Conservation (phyloP, 2,888 invertebrate species). For the Thecophora atra region DNA sequence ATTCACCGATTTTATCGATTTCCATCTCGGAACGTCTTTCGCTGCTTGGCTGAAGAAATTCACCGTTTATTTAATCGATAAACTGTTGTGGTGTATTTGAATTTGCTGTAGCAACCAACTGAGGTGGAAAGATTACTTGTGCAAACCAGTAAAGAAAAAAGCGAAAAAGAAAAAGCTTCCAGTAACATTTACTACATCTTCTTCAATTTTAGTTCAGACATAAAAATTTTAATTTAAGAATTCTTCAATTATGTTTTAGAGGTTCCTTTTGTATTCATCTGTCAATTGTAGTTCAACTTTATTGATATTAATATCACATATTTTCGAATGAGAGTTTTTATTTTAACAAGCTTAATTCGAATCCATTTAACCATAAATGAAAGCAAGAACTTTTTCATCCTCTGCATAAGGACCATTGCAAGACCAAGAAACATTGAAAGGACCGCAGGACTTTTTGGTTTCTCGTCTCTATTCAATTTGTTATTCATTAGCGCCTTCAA, state of each 20-base stretch:
- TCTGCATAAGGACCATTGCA: slow-evolving; percentile 25
- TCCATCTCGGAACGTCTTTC: slow-evolving; percentile 49
- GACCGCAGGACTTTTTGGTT: not conserved
- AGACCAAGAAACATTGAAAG: not conserved
- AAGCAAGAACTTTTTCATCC: not conserved
- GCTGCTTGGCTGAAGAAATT: not conserved
- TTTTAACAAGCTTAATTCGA: no score
- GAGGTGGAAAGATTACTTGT: not conserved
- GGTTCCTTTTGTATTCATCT: no score
- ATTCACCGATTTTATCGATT: slow-evolving; percentile 59
- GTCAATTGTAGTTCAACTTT: no score
- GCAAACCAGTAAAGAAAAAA: no score
- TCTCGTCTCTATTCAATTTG: not conserved
- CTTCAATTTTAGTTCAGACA: no score
- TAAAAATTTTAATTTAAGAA: no score
- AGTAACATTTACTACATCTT: no score
- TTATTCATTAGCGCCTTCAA: not conserved
- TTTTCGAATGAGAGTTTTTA: no score
- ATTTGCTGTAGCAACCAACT: not conserved
- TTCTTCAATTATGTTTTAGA: no score
- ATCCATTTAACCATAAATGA: no score
- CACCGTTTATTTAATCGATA: slow-evolving; percentile 11
- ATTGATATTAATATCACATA: no score
- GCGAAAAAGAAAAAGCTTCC: no score
- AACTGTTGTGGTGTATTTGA: not conserved